Evolutionary conservation across 2,888 invertebrate genomes (phyloP).

Genomic region (Monopis laevigella): DNA sequence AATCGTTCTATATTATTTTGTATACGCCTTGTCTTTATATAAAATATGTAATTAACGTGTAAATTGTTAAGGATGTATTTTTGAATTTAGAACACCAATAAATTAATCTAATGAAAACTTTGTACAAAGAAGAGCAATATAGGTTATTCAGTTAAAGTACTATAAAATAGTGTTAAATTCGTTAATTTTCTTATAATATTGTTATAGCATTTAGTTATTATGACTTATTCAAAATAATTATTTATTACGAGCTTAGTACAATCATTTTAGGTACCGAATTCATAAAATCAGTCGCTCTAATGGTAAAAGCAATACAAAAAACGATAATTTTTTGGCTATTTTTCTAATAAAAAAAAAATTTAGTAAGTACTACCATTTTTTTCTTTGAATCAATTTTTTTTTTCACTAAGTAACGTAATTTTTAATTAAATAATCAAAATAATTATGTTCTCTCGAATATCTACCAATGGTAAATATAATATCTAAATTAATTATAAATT

Average conservation of each 20-base stretch:
- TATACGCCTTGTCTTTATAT: slow-evolving; percentile 3
- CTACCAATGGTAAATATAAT: no score
- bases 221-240: slow-evolving; percentile 21
- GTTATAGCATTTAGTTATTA: slow-evolving; percentile 53
- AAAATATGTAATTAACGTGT: slow-evolving; percentile 3
- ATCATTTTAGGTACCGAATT: slow-evolving; percentile 2
- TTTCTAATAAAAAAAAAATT: slow-evolving; percentile 36
- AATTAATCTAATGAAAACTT: slow-evolving; percentile 48
- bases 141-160: slow-evolving; percentile 43
- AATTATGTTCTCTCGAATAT: no score
- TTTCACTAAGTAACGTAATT: no score
- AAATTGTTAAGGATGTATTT: slow-evolving; percentile 5
- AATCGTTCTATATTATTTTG: no score
- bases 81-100: slow-evolving; percentile 52
- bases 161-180: slow-evolving; percentile 31
- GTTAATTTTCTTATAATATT: slow-evolving; percentile 52
- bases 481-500: slow-evolving; percentile 2
- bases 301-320: slow-evolving; percentile 55
- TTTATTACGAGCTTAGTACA: slow-evolving; percentile 17
- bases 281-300: slow-evolving; percentile 56
- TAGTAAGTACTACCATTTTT: no score
- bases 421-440: no score
- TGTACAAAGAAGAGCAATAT: slow-evolving; percentile 68
- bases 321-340: slow-evolving; percentile 41
- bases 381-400: no score